Conservation (phyloP, 2,888 invertebrate species). For the Mycalesis mineus region DNA sequence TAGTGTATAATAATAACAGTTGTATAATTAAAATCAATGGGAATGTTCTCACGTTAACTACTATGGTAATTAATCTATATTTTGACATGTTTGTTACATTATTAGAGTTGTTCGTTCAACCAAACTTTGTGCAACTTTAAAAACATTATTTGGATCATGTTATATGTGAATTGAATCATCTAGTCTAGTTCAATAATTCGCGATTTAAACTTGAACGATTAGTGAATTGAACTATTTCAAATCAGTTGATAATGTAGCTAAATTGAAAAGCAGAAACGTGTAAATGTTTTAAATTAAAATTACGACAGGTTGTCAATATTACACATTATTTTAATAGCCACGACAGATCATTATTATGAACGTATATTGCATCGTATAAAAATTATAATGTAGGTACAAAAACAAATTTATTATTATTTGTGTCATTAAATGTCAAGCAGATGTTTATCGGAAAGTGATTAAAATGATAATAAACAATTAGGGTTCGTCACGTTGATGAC, state of each 20-base stretch:
- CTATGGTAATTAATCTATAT: conserved; percentile 64
- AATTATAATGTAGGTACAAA: conserved; percentile 1
- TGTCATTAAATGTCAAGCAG: conserved; percentile 14
- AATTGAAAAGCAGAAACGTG: too few relatives aligned
- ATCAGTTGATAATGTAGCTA: too few relatives aligned
- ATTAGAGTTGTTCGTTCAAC: conserved; percentile 14
- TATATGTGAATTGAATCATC: too few relatives aligned
- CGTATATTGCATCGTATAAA: conserved; percentile 2
- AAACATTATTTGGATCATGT: too few relatives aligned
- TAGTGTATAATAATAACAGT: conserved; percentile 29
- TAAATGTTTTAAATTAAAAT: too few relatives aligned
- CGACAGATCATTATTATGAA: background rate
- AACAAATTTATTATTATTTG: conserved; percentile 9
- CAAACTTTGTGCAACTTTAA: conserved; percentile 9
- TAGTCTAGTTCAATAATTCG: too few relatives aligned
- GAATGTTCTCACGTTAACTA: conserved; percentile 57
- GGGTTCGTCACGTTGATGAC: conserved; percentile 10
- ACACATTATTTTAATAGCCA: background rate
- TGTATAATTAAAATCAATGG: conserved; percentile 55
- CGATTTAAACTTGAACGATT: too few relatives aligned
- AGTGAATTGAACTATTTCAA: too few relatives aligned
- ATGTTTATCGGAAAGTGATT: conserved; percentile 6
- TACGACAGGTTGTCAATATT: background rate
- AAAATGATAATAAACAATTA: conserved; percentile 17
- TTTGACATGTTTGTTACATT: conserved; percentile 42